Percentiles rank a stretch among this genome's conserved stretches.
phyloP scores from a whole-genome alignment of 2,888 invertebrate genomes.

The Cataglyphis altisquamis region DNA sequence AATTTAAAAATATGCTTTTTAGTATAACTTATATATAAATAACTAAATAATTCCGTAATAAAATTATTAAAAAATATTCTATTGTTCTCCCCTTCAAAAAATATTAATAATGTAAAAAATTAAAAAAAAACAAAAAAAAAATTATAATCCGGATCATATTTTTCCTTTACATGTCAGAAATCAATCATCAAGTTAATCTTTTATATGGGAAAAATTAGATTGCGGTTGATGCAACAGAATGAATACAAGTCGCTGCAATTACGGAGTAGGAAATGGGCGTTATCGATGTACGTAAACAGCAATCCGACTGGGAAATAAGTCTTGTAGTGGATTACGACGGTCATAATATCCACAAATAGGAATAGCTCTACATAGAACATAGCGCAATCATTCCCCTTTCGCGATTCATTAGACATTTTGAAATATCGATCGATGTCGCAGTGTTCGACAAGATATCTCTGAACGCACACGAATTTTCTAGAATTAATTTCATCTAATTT shows the following conservation, averaged over 20 bases:
- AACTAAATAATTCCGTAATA: background rate
- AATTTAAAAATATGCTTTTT: background rate
- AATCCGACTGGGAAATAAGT: slow-evolving; percentile 73
- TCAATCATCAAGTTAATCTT: slow-evolving; percentile 10
- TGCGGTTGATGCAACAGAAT: slow-evolving; percentile 20
- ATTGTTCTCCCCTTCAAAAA: background rate
- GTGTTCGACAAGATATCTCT: slow-evolving; percentile 27
- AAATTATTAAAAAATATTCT: background rate
- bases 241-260: slow-evolving; percentile 1
- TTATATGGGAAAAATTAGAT: slow-evolving; percentile 1
- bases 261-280: slow-evolving; percentile 34
- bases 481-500: background rate
- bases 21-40: background rate
- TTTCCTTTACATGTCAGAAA: background rate
- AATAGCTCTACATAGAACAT: slow-evolving; percentile 55
- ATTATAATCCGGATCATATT: background rate
- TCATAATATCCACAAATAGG: slow-evolving; percentile 78
- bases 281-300: slow-evolving; percentile 54
- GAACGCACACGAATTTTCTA: slow-evolving; percentile 3
- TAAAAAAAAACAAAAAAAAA: background rate
- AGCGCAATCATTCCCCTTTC: slow-evolving; percentile 58
- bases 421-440: slow-evolving; percentile 69
- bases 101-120: background rate
- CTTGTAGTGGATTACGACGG: slow-evolving; percentile 73
- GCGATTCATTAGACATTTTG: slow-evolving; percentile 72